Percentiles rank a stretch among this genome's conserved stretches.
Conservation (phyloP, 2,113 vertebrate species). For the Rana temporaria region DNA sequence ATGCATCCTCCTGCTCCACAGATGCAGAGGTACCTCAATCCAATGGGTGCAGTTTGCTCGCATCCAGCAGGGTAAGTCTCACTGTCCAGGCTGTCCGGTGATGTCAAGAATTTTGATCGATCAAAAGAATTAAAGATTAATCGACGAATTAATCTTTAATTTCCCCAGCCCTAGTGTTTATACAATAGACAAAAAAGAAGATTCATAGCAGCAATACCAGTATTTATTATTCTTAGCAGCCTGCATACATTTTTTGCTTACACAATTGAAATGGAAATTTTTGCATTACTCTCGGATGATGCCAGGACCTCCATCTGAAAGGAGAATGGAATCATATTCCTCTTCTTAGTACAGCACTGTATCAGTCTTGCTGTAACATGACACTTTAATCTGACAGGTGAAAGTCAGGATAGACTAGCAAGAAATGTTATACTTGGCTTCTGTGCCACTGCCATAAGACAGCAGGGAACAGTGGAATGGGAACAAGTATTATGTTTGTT, state of each 20-base stretch:
- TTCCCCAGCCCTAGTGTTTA: too few relatives aligned
- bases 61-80: too few relatives aligned
- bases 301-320: neutral
- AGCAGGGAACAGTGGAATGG: slow-evolving; percentile 34
- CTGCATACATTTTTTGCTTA: neutral
- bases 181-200: slow-evolving; percentile 8
- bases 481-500: slow-evolving; percentile 22
- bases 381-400: slow-evolving; percentile 36
- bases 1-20: too few relatives aligned
- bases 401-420: slow-evolving; percentile 20
- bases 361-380: slow-evolving; percentile 11
- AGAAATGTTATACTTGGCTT: slow-evolving; percentile 28
- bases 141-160: too few relatives aligned
- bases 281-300: slow-evolving; percentile 5
- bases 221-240: slow-evolving; percentile 5
- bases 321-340: neutral
- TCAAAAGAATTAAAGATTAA: too few relatives aligned
- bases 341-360: neutral
- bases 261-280: slow-evolving; percentile 24
- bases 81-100: too few relatives aligned
- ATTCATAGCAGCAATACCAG: neutral
- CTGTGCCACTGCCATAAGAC: neutral
- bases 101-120: too few relatives aligned
- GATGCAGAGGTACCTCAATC: too few relatives aligned
- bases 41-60: too few relatives aligned